Evolutionary conservation across 30 jellyfish, hydroid and myxozoan species (phyloP), one percentile per base, ranked within the genome.

Genomic region (Cassiopea xamachana): DNA sequence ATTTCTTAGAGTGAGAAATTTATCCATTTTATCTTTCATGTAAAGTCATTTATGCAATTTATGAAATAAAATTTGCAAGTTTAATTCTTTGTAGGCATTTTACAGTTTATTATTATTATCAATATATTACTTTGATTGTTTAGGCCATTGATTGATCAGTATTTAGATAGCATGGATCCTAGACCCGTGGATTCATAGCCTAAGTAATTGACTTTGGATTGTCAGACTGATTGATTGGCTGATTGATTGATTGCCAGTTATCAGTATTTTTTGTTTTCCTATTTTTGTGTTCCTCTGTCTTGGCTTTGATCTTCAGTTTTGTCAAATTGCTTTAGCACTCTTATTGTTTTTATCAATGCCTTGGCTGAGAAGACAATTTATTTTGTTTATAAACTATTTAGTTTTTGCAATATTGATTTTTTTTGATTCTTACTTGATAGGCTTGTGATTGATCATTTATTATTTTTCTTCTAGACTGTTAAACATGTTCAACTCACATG

Each of bases 401-500:
- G 39, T 27, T 27, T 27, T 27, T 27, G 39, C 39, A 27, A 27
- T 27, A 27, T 55, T 6, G 64, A 10, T 55, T 55, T 6, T 55
- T 55, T 55, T 55, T 10, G 7, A 3, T 55, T 3, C 64, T 55
- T 55, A 55, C 64, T 55, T 55, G 7, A 3, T 55, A 55, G 12
- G 64, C 12, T 55, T 10, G 12, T 55, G 64, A 55, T 55, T 55
- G 7, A 55, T 55, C 12, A 3, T 55, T 55, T 10, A 55, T 55
- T 10, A 6, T 55, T 55, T 55, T 3, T 3, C 7, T 64, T 64
- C 74, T 69, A 94, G 98, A 73, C 82, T 94, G 75, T 82, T 94
- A 59, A 85, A 86, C 46, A 45, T 72, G n/a, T 90, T 89, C 97
- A 94, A 94, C 85, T 87, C 96, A 39, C 81, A 82, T 71, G 98